Evolutionary conservation across 2,797 vertebrate species (phyloP), one percentile per base, ranked within the genome.

Genomic region (Typhlichthys eigenmanni): DNA sequence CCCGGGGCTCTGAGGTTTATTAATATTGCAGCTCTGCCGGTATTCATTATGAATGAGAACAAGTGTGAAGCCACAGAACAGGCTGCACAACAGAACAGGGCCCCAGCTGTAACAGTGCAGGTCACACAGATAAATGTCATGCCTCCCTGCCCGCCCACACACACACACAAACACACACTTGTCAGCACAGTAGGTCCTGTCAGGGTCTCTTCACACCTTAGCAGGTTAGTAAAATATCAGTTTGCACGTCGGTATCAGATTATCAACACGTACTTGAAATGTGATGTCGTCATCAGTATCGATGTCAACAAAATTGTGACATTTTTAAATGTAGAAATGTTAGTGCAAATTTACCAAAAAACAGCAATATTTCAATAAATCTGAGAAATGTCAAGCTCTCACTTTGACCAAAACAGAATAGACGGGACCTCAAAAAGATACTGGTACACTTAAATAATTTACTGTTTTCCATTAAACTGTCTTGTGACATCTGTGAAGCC

Each of bases 1-100:
- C 87, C 75, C 47, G 19, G 65, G 86, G 89, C 85, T 60, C 71
- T 64, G 61, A 83, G 71, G 72, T 75, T 79, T 88, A 92, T 93
- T 89, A 92, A 92, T 92, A 92, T 89, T 92, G 84, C 88, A 92
- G 73, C 71, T 70, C 74, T n/a, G 47, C 73, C 66, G 43, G 60
- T 81, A 92, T 93, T 89, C 81, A 93, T 90, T 90, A 93, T 92
- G 85, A 87, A 92, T 91, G 82, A 87, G 88, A 92, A 93, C 90
- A 91, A 91, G 91, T 90, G 87, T 89, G 90, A 89, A 86, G 87
- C 82, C 69, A 79, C 75, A 46, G 72, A 88, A 79, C 71, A 58
- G 75, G 69, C 80, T 86, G 77, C 86, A 82, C 89, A 90, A 89
- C 87, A 89, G 78, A 74, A 69, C 75, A 76, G 60, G 71, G 68